Base-by-base conservation (phyloP, 2,797 vertebrate species). In the Nyctalus aviator region DNA sequence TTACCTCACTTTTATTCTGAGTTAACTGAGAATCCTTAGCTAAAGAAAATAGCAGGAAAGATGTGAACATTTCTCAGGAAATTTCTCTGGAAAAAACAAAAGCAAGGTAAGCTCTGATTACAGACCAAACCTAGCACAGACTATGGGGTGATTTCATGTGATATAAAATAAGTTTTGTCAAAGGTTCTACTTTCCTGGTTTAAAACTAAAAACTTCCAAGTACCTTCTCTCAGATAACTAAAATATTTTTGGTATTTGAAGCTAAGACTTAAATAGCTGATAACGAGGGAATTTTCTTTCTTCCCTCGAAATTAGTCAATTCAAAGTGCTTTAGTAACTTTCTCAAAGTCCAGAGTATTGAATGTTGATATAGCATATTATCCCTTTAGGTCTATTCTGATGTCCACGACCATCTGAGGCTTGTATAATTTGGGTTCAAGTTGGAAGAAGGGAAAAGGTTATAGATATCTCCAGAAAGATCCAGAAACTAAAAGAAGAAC, bases 131-230 rank as follows among this genome's bases (percentile, higher is more conserved):
- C 20, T 50, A 7, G 2, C 15, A 9, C 13, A 68, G 32, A 18
- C 21, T 32, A 15, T 12, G 14, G 21, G 46, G 12, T 69, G 62
- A 50, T 11, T 64, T 3, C 32, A 14, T 77, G 37, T 82, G 59
- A 11, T 88, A n/a, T 44, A 27, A 91, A 85, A 62, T 81, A 30
- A 93, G 41, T 88, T 57, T 62, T 53, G 5, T 88, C 23, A 6
- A 55, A 91, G 15, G 0, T 3, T 8, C 32, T 77, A 8, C 32
- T 68, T 73, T 72, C 23, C 71, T 77, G 25, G 7, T 44, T 87
- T 75, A 59, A 90, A 93, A 88, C 84, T 46, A 68, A 93, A 93
- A 76, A 17, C 79, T 59, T 90, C 7, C 48, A 57, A 48, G 88
- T 92, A 92, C 6, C 8, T 8, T 71, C 27, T 95, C 11, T 86